Conservation (phyloP, 2,797 vertebrate genomes). For the Pseudotriccus pelzelni region DNA sequence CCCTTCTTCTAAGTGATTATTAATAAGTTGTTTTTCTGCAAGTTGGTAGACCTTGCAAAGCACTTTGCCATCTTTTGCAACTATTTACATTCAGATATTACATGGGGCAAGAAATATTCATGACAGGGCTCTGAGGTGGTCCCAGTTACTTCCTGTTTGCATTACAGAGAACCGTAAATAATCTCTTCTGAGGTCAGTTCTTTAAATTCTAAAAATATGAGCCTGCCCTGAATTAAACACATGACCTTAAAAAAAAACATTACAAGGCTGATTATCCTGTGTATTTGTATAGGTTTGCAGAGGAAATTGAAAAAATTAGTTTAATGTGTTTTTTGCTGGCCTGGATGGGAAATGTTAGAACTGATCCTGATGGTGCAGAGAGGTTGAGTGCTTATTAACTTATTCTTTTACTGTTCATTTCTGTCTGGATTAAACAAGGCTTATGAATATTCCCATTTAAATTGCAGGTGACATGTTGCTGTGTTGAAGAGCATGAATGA, state of each 20-base stretch:
- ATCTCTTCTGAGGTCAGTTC: background rate
- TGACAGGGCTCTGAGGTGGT: background rate
- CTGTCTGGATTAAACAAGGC: background rate
- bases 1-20: background rate
- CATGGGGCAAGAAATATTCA: background rate
- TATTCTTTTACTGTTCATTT: background rate
- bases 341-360: background rate
- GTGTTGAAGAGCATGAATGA: background rate
- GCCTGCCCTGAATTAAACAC: background rate
- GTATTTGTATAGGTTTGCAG: background rate
- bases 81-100: background rate
- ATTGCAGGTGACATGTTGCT: background rate
- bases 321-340: fast-evolving
- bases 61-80: background rate
- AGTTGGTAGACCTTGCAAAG: background rate
- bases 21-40: background rate
- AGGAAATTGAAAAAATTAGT: background rate
- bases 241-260: background rate
- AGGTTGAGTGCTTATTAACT: background rate
- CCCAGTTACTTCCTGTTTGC: background rate
- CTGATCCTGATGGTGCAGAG: background rate
- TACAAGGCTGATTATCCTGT: background rate
- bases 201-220: background rate
- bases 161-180: background rate
- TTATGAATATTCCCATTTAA: background rate